These are phyloP conservation scores for Micrastur ruficollis DNA, from an alignment of 2,797 vertebrate genomes.

Conservation along the genomic window DNA sequence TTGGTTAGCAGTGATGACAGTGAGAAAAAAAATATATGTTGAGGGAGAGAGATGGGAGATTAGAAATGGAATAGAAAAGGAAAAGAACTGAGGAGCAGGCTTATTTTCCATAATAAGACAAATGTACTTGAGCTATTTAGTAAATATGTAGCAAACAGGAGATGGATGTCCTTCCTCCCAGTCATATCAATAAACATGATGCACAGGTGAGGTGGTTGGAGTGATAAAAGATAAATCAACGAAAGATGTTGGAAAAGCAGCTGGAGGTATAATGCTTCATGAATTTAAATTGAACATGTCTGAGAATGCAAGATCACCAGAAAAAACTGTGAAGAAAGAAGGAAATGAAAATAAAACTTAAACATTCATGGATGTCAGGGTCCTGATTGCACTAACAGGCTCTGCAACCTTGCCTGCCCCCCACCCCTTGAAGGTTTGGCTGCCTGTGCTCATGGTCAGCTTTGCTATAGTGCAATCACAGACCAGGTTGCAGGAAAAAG, in stretches of 20 bases:
- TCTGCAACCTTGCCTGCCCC: rapidly evolving
- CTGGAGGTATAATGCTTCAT: not conserved
- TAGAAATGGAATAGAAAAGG: not conserved
- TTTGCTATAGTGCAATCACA: not conserved
- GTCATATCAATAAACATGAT: not conserved
- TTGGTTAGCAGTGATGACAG: not conserved
- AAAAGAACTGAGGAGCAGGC: not conserved
- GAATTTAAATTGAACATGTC: not conserved
- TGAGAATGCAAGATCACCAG: not conserved
- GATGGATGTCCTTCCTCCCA: not conserved
- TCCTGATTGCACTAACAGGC: not conserved
- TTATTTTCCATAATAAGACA: not conserved
- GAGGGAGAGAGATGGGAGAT: not conserved
- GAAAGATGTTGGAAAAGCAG: not conserved
- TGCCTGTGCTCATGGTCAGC: not conserved
- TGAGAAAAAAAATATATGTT: not conserved
- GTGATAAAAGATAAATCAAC: not conserved
- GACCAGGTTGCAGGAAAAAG: not conserved
- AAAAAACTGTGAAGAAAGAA: not conserved
- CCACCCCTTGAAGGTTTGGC: not conserved
- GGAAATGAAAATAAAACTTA: not conserved
- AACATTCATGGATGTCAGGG: not conserved
- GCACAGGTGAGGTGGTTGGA: not conserved
- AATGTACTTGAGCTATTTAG: not conserved
- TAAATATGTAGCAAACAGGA: not conserved